Conservation (phyloP, 1,140 invertebrate genomes). For the Meloidogyne chitwoodi region DNA sequence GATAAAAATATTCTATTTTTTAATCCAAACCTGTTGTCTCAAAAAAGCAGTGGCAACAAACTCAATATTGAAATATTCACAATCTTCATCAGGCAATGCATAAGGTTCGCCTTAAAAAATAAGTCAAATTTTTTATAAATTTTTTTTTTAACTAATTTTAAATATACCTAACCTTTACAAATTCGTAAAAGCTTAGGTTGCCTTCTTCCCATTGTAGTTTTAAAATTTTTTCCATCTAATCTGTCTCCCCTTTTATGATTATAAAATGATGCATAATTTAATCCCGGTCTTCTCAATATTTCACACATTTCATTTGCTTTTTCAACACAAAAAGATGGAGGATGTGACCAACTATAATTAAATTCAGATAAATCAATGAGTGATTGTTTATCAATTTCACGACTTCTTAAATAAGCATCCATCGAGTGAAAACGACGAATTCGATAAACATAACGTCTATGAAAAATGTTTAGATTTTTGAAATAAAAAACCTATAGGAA, state of each 20-base stretch:
- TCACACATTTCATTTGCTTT: constrained; percentile 24
- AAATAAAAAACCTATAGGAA: constrained; percentile 37
- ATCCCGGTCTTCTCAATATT: constrained; percentile 29
- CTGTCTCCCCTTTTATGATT: constrained; percentile 35
- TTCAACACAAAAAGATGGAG: constrained; percentile 34
- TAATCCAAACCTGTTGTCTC: constrained; percentile 42
- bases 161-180: not conserved
- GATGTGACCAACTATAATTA: constrained; percentile 42
- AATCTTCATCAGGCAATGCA: constrained; percentile 32
- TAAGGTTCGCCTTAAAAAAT: constrained; percentile 38
- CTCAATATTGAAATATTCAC: constrained; percentile 48
- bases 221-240: constrained; percentile 9
- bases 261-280: constrained; percentile 50
- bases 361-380: constrained; percentile 35
- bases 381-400: constrained; percentile 16
- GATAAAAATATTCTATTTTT: no score
- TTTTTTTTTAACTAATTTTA: no score
- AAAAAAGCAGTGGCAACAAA: constrained; percentile 43
- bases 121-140: no score
- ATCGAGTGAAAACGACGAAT: constrained; percentile 24
- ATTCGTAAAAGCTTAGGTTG: constrained; percentile 28
- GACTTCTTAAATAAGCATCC: not conserved
- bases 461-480: not conserved
- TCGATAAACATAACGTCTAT: constrained; percentile 46
- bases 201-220: constrained; percentile 24